Conservation (phyloP, 2,888 invertebrate genomes). For the Teinopalpus imperialis region DNA sequence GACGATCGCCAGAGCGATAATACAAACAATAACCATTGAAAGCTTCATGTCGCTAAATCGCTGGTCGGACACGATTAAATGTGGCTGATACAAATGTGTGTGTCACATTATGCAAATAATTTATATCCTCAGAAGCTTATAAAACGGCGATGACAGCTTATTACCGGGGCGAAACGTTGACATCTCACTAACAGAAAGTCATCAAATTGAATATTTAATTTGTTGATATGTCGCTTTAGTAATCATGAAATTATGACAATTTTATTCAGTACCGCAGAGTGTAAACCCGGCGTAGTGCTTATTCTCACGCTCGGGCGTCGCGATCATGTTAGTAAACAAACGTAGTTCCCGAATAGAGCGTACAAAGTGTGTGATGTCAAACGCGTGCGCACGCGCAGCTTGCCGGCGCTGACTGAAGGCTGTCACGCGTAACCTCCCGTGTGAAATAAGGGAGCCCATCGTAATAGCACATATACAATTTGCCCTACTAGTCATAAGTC, state of each 20-base stretch:
- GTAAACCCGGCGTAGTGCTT: slow-evolving; percentile 24
- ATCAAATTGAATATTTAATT: slow-evolving; percentile 57
- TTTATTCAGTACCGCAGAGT: slow-evolving; percentile 38
- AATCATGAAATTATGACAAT: slow-evolving; percentile 38
- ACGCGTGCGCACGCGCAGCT: slow-evolving; percentile 76
- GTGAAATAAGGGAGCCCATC: slow-evolving; percentile 49
- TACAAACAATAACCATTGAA: slow-evolving; percentile 68
- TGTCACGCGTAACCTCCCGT: slow-evolving; percentile 66
- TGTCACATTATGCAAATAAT: slow-evolving; percentile 76
- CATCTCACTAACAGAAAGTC: slow-evolving; percentile 70
- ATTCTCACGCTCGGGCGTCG: slow-evolving; percentile 48
- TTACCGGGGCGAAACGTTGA: slow-evolving; percentile 63
- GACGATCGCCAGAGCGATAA: slow-evolving; percentile 66
- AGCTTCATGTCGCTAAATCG: slow-evolving; percentile 65
- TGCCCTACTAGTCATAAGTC: slow-evolving; percentile 14
- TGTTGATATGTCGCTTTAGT: slow-evolving; percentile 44
- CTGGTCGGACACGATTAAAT: slow-evolving; percentile 60
- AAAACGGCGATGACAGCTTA: slow-evolving; percentile 60
- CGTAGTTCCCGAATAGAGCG: slow-evolving; percentile 32
- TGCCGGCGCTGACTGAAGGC: slow-evolving; percentile 72
- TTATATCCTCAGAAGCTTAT: slow-evolving; percentile 62
- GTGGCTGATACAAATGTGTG: slow-evolving; percentile 62
- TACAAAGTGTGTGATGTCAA: slow-evolving; percentile 39
- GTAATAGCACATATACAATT: slow-evolving; percentile 30
- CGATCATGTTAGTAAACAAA: slow-evolving; percentile 66